Evolutionary conservation across 2,113 vertebrate genomes (phyloP).

Genomic region (Calyptomena viridis): DNA sequence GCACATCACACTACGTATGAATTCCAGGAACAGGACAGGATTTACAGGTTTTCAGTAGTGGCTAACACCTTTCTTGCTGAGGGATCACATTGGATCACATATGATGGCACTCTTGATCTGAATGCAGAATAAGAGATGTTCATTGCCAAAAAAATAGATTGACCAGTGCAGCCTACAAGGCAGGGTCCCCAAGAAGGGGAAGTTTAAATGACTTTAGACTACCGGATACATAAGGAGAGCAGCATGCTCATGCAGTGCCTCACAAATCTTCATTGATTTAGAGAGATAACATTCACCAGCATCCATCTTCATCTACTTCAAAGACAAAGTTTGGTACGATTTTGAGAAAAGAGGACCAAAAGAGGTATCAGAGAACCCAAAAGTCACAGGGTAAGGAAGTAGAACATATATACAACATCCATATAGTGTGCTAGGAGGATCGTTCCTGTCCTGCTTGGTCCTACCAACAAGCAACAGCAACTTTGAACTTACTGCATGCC

Average conservation of each 20-base stretch:
- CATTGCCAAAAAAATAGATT: neutral
- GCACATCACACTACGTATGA: neutral
- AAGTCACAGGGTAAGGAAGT: neutral
- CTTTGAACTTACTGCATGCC: constrained; percentile 57
- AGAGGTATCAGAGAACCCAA: neutral
- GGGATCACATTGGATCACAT: neutral
- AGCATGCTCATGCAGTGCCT: neutral
- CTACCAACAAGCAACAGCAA: neutral
- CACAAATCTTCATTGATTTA: neutral
- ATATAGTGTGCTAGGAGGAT: neutral
- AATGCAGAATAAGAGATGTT: neutral
- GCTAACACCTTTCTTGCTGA: neutral
- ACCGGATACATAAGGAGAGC: neutral
- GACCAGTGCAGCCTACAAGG: neutral
- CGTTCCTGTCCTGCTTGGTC: neutral
- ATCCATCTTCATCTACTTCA: neutral
- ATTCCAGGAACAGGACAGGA: neutral
- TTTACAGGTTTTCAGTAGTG: neutral
- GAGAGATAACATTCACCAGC: neutral
- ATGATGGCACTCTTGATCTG: neutral
- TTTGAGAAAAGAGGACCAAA: neutral
- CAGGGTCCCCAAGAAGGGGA: neutral
- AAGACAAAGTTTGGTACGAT: neutral
- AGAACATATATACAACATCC: neutral
- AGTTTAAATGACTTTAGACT: neutral